phyloP scores from a whole-genome alignment of 2,797 vertebrate genomes.

The Mycteria americana region DNA sequence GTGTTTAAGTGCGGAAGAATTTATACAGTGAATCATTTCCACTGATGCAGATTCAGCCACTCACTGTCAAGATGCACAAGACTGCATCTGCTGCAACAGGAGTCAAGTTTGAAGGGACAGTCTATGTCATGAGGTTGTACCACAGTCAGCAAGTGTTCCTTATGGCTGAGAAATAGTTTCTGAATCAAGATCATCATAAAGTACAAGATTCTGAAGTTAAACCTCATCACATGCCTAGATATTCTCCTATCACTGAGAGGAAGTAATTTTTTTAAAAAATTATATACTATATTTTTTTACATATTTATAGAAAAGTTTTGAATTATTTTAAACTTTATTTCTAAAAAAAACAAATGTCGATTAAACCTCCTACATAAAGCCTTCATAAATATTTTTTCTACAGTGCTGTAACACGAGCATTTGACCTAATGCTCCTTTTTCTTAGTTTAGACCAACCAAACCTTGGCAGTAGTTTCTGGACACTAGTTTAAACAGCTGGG shows the following conservation, averaged over 20 bases:
- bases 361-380: background rate
- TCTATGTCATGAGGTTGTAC: background rate
- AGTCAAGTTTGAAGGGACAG: background rate
- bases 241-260: background rate
- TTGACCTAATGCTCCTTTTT: constrained; percentile 16
- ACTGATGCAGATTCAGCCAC: background rate
- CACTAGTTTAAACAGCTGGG: background rate
- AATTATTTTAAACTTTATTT: background rate
- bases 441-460: constrained; percentile 11
- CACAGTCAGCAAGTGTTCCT: background rate
- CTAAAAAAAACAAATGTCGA: background rate
- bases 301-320: background rate
- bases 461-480: background rate
- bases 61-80: background rate
- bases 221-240: background rate
- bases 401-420: background rate
- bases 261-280: background rate
- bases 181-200: background rate
- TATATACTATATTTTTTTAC: background rate
- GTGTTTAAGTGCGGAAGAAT: background rate
- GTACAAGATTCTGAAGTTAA: background rate
- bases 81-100: background rate
- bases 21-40: background rate
- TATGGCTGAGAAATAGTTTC: background rate
- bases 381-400: background rate